Evolutionary conservation across 1,140 invertebrate genomes (phyloP), one percentile per base, ranked within the genome.

Genomic region (Drosophila sechellia): DNA sequence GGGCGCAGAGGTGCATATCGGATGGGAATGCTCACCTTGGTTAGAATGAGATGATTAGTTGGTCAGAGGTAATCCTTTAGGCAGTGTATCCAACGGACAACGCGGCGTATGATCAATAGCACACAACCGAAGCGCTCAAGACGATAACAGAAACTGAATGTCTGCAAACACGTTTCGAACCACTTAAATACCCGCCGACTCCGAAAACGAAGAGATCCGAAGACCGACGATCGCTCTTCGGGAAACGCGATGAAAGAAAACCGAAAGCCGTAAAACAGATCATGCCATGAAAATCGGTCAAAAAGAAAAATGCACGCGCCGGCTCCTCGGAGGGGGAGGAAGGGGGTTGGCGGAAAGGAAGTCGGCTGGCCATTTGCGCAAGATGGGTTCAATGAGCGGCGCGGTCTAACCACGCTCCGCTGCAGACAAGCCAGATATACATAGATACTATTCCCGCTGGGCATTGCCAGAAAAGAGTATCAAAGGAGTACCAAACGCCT

Each of bases 211-310:
- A 34, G 8, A 35, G 64, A 20, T 5, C 31, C 59, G 71, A 58
- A 13, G n/a, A 27, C 35, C 8, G 40, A 31, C 58, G 58, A 55
- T n/a, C 8, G 22, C 25, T 20, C 13, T 25, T 56, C 59, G 56
- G 76, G n/a, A 31, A 27, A 40, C 43, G 55, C 69, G 79, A 72
- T 52, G 34, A 64, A 86, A 81, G 81, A 85, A 87, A 87, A 89
- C 83, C 79, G 83, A 87, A 87, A 87, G 83, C 83, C 75, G 79
- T 87, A 83, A 89, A 87, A 87, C 84, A 89, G 83, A 87, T 87
- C 83, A 87, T 87, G 83, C 84, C 84, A 87, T 76, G 79, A 70
- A 87, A 87, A 87, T 89, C 83, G 83, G 83, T 87, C 83, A 83
- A 70, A 89, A 84, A 89, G 84, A 87, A 87, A 87, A 87, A 83